Evolutionary conservation across 2,888 invertebrate genomes (phyloP).

Genomic region (Caenorhabditis sinica): DNA sequence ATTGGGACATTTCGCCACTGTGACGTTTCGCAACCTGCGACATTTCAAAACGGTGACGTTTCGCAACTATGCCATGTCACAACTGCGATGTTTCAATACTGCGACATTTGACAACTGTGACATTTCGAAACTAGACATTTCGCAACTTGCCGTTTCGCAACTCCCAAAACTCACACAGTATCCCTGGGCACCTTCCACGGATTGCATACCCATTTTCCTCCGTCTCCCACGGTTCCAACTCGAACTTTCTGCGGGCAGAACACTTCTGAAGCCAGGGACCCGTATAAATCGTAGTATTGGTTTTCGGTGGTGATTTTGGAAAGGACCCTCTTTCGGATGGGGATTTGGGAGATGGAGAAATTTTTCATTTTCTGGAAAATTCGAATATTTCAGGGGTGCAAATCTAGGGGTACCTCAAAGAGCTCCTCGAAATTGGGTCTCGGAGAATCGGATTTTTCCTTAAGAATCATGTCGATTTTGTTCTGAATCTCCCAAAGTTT

Average conservation of each 20-base stretch:
- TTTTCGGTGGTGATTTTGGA: neutral
- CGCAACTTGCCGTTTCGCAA: no score
- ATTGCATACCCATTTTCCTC: slow-evolving; percentile 68
- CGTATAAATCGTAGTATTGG: slow-evolving; percentile 35
- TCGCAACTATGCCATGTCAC: no score
- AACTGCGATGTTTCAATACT: no score
- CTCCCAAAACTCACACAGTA: slow-evolving; percentile 39
- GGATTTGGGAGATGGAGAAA: slow-evolving; percentile 25
- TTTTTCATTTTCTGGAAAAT: slow-evolving; percentile 41
- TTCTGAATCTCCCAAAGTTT: no score
- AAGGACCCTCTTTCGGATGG: slow-evolving; percentile 10
- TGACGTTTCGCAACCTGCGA: no score
- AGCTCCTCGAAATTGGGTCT: neutral
- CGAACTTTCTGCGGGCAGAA: slow-evolving; percentile 54
- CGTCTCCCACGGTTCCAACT: slow-evolving; percentile 61
- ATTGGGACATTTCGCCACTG: no score
- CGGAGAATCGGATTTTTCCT: no score
- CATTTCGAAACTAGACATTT: no score
- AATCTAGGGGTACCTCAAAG: no score
- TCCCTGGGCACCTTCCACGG: slow-evolving; percentile 60
- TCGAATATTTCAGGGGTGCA: neutral
- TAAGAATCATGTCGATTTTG: no score
- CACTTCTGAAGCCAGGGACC: slow-evolving; percentile 57
- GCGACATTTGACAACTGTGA: no score
- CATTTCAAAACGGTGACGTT: no score